These are phyloP conservation scores for Sclerurus mexicanus DNA, from an alignment of 2,113 vertebrate genomes.

Conservation along the genomic window DNA sequence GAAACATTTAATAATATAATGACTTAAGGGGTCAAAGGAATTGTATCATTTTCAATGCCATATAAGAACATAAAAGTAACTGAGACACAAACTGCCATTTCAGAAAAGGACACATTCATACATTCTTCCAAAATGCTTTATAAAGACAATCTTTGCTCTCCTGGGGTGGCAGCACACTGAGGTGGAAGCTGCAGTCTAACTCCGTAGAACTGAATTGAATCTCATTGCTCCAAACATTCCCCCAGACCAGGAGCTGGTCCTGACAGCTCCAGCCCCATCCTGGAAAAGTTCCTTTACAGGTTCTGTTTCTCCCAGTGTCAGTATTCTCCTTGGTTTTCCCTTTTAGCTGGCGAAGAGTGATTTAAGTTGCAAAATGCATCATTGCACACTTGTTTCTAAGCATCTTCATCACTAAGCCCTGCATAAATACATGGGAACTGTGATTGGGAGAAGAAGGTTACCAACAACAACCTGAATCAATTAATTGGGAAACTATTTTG, in stretches of 20 bases:
- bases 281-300: background rate
- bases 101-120: background rate
- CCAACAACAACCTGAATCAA: background rate
- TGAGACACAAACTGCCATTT: background rate
- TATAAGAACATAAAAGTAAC: background rate
- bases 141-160: background rate
- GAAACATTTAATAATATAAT: slow-evolving; percentile 25
- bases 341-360: background rate
- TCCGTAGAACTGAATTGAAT: background rate
- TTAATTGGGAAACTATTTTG: background rate
- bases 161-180: background rate
- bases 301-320: background rate
- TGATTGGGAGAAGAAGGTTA: background rate
- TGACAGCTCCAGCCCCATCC: background rate
- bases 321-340: background rate
- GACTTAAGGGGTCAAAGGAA: background rate
- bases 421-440: background rate
- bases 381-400: background rate
- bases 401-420: background rate
- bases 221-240: background rate
- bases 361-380: background rate
- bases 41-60: background rate
- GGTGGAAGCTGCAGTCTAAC: slow-evolving; percentile 5
- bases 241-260: background rate
- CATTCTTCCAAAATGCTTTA: background rate